Evolutionary conservation across 92 coral and sea anemone species (phyloP).

Genomic region (Palythoa heliodiscus): DNA sequence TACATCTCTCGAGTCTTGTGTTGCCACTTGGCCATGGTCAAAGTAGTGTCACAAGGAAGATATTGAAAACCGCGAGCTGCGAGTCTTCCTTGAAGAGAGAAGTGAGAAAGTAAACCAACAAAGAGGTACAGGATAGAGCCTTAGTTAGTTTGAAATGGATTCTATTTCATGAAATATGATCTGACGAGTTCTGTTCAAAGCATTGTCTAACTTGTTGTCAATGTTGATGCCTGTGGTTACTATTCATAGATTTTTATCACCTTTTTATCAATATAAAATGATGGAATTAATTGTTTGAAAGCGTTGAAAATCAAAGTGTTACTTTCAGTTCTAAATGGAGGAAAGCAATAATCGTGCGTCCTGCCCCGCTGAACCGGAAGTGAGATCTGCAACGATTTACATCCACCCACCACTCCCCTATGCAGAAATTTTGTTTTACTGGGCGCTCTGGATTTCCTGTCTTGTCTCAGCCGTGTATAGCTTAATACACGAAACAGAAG

Average conservation of each 20-base stretch:
- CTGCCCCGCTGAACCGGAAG: conserved; percentile 24
- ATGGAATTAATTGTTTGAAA: background rate
- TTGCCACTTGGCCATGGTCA: background rate
- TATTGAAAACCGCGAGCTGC: background rate
- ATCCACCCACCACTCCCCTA: conserved; percentile 57
- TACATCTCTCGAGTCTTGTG: background rate
- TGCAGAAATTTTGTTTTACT: conserved; percentile 60
- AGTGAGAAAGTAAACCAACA: background rate
- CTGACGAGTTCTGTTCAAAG: background rate
- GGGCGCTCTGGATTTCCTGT: conserved; percentile 56
- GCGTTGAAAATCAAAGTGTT: background rate
- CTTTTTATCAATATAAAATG: background rate
- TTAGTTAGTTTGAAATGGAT: background rate
- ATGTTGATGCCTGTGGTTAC: background rate
- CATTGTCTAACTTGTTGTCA: too few relatives aligned
- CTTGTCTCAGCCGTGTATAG: conserved; percentile 54
- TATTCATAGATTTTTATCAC: background rate
- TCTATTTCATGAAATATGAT: background rate
- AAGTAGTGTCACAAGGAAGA: background rate
- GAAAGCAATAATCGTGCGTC: background rate
- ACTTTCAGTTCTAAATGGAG: background rate
- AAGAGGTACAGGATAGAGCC: background rate
- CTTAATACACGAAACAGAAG: conserved; percentile 63
- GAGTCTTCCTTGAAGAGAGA: background rate
- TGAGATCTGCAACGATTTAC: conserved; percentile 1